Evolutionary conservation across 2,113 vertebrate species (phyloP).

Genomic region (Strigops habroptila): DNA sequence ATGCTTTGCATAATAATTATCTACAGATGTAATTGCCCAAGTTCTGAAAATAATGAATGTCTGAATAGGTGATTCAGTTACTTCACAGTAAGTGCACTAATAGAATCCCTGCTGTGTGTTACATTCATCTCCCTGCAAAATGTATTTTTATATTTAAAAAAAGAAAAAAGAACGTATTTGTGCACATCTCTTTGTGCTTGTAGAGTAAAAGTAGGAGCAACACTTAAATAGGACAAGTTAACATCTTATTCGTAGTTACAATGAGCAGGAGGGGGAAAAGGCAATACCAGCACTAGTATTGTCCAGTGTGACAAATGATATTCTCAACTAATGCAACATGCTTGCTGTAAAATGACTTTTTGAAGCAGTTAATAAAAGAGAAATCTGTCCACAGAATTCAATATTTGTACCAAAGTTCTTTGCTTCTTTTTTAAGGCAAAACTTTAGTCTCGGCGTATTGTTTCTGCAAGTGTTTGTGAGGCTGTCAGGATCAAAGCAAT

Average conservation of each 20-base stretch:
- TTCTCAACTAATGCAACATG: constrained; percentile 63
- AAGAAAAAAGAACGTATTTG: neutral
- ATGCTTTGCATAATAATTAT: neutral
- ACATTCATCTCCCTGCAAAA: neutral
- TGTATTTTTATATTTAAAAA: neutral
- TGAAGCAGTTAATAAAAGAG: constrained; percentile 74
- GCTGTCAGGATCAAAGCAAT: neutral
- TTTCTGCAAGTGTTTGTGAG: neutral
- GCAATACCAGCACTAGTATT: constrained; percentile 56
- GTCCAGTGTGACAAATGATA: constrained; percentile 68
- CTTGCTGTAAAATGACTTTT: constrained; percentile 76
- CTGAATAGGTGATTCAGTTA: neutral
- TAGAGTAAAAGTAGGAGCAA: neutral
- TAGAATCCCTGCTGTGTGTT: neutral
- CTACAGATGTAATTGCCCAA: neutral
- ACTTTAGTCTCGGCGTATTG: rapidly evolving
- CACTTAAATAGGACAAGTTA: neutral
- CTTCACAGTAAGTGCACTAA: neutral
- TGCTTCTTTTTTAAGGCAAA: neutral
- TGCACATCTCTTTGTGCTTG: neutral
- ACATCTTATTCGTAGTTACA: neutral
- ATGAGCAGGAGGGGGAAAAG: neutral
- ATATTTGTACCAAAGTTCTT: neutral
- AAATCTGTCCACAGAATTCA: constrained; percentile 72
- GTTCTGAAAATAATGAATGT: neutral